Percentiles rank a stretch among this genome's conserved stretches.
phyloP scores from a whole-genome alignment of 2,113 vertebrate genomes.

The Melanerpes formicivorus region DNA sequence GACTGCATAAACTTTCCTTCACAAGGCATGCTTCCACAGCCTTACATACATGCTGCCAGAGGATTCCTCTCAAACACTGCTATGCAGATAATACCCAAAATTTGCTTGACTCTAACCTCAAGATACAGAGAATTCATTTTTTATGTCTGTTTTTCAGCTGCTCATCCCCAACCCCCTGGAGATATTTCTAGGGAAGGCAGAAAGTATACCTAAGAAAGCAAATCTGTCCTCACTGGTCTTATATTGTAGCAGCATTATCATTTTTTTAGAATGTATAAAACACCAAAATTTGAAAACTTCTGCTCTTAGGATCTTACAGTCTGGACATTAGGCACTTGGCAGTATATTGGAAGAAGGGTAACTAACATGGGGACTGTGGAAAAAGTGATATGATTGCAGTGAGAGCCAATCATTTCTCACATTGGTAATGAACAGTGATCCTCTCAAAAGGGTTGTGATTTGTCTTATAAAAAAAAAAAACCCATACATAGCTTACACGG shows the following conservation, averaged over 20 bases:
- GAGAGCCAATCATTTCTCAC: background rate
- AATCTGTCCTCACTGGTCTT: background rate
- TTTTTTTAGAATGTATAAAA: background rate
- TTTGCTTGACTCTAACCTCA: background rate
- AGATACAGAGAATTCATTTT: background rate
- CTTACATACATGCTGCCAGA: background rate
- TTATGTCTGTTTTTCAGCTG: background rate
- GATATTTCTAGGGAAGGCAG: background rate
- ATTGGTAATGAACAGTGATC: background rate
- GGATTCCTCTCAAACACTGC: background rate
- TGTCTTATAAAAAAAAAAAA: background rate
- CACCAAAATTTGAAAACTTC: background rate
- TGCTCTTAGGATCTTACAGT: background rate
- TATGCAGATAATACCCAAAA: background rate
- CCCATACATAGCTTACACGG: background rate
- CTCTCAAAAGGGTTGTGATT: background rate
- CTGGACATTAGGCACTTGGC: background rate
- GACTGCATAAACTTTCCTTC: background rate
- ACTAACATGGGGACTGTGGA: background rate
- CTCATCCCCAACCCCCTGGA: background rate
- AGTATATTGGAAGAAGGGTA: background rate
- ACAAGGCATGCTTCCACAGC: background rate
- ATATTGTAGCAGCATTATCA: background rate
- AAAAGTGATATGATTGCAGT: background rate
- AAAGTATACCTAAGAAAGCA: background rate